Conservation (phyloP, 2,888 invertebrate species). For the Phortica magna region DNA sequence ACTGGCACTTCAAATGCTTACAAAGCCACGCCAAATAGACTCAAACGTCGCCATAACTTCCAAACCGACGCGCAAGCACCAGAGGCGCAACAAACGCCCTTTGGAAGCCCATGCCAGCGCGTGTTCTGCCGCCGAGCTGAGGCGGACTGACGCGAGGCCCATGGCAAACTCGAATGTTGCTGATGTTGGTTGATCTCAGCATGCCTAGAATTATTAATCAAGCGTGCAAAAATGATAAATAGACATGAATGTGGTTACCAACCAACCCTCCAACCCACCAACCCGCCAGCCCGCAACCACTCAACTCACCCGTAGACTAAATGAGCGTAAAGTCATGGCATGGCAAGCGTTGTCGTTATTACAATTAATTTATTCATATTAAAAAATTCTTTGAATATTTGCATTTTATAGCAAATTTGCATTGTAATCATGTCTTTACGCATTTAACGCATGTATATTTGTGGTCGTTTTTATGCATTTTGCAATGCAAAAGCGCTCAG, state of each 20-base stretch:
- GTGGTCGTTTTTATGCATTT: background rate
- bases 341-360: slow-evolving; percentile 2
- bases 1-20: background rate
- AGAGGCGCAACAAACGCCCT: background rate
- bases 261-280: too few species aligned
- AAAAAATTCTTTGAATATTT: slow-evolving; percentile 69
- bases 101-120: too few species aligned
- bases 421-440: slow-evolving; percentile 1
- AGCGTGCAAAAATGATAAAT: slow-evolving; percentile 32
- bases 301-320: background rate
- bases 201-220: slow-evolving; percentile 34
- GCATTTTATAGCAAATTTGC: slow-evolving; percentile 26
- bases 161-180: background rate
- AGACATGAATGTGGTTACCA: slow-evolving; percentile 12
- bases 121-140: too few species aligned
- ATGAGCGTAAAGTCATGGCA: background rate
- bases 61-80: background rate
- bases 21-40: background rate
- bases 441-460: background rate
- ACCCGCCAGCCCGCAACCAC: background rate
- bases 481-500: background rate
- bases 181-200: background rate
- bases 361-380: slow-evolving; percentile 66
- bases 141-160: background rate
- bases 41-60: background rate